phyloP scores from a whole-genome alignment of 2,113 vertebrate species.

The Alligator sinensis region DNA sequence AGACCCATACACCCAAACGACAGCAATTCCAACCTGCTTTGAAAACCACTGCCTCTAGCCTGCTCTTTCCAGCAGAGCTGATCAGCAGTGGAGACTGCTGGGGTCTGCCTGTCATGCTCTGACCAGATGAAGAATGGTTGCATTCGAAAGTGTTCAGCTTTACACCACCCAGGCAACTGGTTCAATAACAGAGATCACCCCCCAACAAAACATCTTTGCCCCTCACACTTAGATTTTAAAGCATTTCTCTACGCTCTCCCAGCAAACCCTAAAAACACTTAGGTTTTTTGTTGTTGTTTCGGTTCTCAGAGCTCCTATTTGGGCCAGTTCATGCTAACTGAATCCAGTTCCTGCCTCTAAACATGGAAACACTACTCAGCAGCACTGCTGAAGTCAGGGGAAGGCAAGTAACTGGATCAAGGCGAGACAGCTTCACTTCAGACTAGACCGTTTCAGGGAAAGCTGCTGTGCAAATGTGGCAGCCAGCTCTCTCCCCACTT shows the following conservation, averaged over 20 bases:
- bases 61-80: background rate
- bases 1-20: background rate
- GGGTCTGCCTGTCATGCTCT: no score
- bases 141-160: no score
- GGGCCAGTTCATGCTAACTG: no score
- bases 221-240: background rate
- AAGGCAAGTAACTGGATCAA: background rate
- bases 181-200: no score
- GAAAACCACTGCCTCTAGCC: background rate
- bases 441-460: background rate
- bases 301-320: background rate
- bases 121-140: no score
- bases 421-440: background rate
- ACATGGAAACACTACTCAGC: background rate
- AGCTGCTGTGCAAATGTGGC: background rate
- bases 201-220: no score
- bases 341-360: background rate
- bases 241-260: background rate
- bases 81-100: background rate
- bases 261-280: background rate
- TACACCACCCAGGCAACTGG: no score
- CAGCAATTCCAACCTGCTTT: rapidly evolving
- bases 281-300: background rate
- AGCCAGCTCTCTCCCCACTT: background rate
- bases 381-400: background rate